Evolutionary conservation across 2,888 invertebrate genomes (phyloP).

Genomic region (Erpobdella octoculata): DNA sequence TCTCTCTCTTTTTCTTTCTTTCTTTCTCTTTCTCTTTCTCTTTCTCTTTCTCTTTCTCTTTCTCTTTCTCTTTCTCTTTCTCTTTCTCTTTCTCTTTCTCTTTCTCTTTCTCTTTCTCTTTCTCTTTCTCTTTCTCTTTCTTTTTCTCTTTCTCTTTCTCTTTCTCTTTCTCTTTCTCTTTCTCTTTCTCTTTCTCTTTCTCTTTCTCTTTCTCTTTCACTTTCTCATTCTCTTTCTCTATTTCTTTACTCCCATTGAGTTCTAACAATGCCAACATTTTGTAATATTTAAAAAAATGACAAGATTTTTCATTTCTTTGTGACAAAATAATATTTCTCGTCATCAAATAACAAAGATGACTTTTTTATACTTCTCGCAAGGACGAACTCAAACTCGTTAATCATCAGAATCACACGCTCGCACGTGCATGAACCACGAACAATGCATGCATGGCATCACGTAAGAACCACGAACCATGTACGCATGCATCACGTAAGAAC

Average conservation of each 20-base stretch:
- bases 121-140: background rate
- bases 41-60: background rate
- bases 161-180: background rate
- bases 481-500: too few species aligned
- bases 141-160: background rate
- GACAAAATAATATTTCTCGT: too few species aligned
- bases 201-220: background rate
- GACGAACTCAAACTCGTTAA: too few species aligned
- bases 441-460: too few species aligned
- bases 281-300: background rate
- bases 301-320: background rate
- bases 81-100: background rate
- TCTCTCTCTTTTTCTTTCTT: too few species aligned
- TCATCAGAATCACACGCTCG: too few species aligned
- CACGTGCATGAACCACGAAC: too few species aligned
- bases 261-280: background rate
- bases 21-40: background rate
- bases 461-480: too few species aligned
- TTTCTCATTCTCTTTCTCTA: background rate
- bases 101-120: background rate
- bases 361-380: too few species aligned
- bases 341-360: too few species aligned
- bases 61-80: background rate
- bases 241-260: background rate
- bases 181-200: background rate